Base-by-base conservation (phyloP, 2,888 invertebrate genomes). In the Eucera pruinosa region DNA sequence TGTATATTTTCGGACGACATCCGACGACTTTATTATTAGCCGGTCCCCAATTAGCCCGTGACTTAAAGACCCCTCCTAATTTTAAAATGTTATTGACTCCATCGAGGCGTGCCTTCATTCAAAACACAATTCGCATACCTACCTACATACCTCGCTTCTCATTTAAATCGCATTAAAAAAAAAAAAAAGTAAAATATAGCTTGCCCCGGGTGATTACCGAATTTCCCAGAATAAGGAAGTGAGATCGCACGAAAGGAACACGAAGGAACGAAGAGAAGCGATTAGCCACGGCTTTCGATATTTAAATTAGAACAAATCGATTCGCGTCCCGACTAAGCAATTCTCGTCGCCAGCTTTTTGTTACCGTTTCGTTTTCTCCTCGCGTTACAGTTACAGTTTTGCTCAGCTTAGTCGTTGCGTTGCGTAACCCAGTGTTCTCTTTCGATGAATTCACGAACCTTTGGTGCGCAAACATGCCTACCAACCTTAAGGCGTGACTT, bases 291-390 rank as follows among this genome's bases (percentile, higher is more conserved):
- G 20, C 20, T 48, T 57, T 67, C 66, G 66, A 25, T 30, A 30
- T 48, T 39, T 27, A 18, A 48, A 20, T 67, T 27, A 39, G 36
- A 57, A 27, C 47, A 47, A 36, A 67, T 48, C 57, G 47, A 57
- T 66, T 61, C 55, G 15, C 0, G 3, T n/a, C 36, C 11, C 36
- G 36, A 9, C 2, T 30, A 30, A 6, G 30, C 30, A 39, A 39
- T 39, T 1, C 39, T 39, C 27, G 33, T 9, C 30, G n/a, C 27
- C 50, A 18, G 9, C 30, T 27, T 50, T 50, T 50, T 30, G 36
- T 11, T 11, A 4, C 20, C 15, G 11, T 5, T 6, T 36, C 18
- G n/a, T 36, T 48, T 13, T 25, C 47, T 6, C 61, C 25, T 9
- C 57, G 6, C 7, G 25, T 48, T 23, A 36, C 61, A 13, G 33